Evolutionary conservation across 2,113 vertebrate genomes (phyloP), one percentile per base, ranked within the genome.

Genomic region (Callaeas wilsoni): DNA sequence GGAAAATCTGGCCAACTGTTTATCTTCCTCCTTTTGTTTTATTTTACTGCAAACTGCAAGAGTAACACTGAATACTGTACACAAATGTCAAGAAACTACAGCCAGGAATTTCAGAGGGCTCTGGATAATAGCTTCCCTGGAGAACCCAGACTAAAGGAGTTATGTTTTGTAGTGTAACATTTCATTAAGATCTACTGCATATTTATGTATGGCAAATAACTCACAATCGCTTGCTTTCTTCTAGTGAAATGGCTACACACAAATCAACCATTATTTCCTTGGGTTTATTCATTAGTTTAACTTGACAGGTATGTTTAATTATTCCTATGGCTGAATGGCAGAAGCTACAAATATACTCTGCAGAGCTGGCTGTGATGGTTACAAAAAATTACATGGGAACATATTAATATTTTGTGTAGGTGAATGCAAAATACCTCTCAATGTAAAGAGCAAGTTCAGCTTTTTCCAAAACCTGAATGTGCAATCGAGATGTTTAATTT

Each of bases 391-490:
- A 73, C 4, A 4, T 2, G 27, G n/a, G 47, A 70, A 59, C 15
- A 3, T 30, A 67, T 70, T 73, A 52, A 15, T 77, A 9, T 59
- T 88, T 87, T 86, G 60, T 73, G 69, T 70, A 83, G 41, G 47
- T 71, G 79, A 94, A 88, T 84, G 68, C 25, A 86, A 93, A 91
- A 76, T 62, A 78, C 37, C 23, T 71, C 52, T 75, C 29, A 55
- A 29, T 1, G 2, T 60, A 85, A 87, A 95, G 14, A 84, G 90
- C 90, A 90, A 89, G 60, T 79, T 96, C 88, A 96, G 92, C 92
- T 93, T 84, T 93, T 96, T 71, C 65, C n/a, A 90, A 77, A 96
- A 60, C 68, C 89, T 84, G 88, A 92, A 42, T 76, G 83, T 76
- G 85, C 80, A 75, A 76, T 75, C 3, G 13, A 59, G 69, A 76